These are phyloP conservation scores for Lasioglossum vierecki DNA, from an alignment of 2,888 invertebrate genomes.

Conservation along the genomic window DNA sequence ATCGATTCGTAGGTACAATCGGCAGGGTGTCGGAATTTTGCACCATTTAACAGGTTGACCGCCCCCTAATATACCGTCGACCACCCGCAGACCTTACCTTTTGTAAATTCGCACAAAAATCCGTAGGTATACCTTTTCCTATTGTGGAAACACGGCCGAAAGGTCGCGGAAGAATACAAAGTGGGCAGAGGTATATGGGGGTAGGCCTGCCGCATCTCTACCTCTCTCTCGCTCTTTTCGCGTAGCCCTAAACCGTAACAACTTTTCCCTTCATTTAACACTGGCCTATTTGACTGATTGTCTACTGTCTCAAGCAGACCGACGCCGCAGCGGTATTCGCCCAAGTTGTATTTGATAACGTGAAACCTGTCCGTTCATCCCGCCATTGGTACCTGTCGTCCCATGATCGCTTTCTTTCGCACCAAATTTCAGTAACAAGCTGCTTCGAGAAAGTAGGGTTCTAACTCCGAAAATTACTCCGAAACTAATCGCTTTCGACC, in stretches of 20 bases:
- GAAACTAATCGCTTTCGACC: too few species aligned
- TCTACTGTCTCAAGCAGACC: background rate
- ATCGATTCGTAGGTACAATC: constrained; percentile 12
- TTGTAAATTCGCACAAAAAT: constrained; percentile 45
- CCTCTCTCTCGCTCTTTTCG: background rate
- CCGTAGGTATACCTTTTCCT: constrained; percentile 25
- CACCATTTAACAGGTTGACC: constrained; percentile 51
- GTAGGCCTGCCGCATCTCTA: background rate
- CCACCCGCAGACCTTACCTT: constrained; percentile 37
- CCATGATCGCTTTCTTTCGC: background rate
- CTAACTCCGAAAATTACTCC: too few species aligned
- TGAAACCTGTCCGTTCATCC: background rate
- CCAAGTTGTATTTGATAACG: background rate
- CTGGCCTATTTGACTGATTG: background rate
- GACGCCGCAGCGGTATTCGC: background rate
- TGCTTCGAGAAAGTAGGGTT: too few species aligned
- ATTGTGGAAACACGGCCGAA: constrained; percentile 33
- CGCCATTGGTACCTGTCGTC: background rate
- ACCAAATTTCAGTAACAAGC: too few species aligned
- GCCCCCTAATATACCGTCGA: constrained; percentile 27
- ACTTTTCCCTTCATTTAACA: background rate
- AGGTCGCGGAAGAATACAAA: background rate
- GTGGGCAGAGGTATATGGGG: background rate
- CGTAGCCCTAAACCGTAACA: background rate
- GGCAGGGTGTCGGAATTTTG: constrained; percentile 42